Conservation (phyloP, 2,888 invertebrate species). For the Lysandra coridon region DNA sequence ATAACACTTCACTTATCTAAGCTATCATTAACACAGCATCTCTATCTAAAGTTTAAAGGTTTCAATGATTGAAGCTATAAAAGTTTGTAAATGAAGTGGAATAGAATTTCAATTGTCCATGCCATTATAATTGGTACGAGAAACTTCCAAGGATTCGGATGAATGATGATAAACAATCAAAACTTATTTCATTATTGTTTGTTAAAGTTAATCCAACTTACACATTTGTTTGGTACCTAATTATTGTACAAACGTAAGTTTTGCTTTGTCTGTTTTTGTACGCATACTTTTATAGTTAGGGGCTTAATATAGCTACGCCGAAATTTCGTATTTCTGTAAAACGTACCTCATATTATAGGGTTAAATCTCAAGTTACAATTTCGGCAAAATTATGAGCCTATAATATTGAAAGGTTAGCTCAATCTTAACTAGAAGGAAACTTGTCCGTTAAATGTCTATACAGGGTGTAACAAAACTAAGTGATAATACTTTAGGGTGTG, state of each 20-base stretch:
- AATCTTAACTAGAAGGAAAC: no score
- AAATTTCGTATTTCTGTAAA: background rate
- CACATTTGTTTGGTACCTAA: background rate
- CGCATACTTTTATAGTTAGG: no score
- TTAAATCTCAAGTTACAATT: background rate
- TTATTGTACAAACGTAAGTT: background rate
- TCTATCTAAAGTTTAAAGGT: background rate
- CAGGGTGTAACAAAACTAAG: no score
- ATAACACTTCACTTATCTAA: background rate
- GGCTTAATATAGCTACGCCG: background rate
- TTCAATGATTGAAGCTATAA: slow-evolving; percentile 15
- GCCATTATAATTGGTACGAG: slow-evolving; percentile 7
- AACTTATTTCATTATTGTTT: slow-evolving; percentile 20
- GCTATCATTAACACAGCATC: background rate
- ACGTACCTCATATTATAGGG: no score
- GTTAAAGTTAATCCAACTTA: slow-evolving; percentile 9
- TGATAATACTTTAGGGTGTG: no score
- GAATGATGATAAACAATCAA: background rate
- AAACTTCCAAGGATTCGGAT: slow-evolving; percentile 5
- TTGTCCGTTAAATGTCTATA: no score
- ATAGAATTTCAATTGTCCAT: background rate
- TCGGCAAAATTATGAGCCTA: background rate
- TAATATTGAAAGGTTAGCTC: no score
- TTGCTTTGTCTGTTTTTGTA: background rate
- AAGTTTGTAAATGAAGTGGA: background rate